These are phyloP conservation scores for Hirundo rustica DNA, from an alignment of 2,797 vertebrate genomes.

Conservation along the genomic window DNA sequence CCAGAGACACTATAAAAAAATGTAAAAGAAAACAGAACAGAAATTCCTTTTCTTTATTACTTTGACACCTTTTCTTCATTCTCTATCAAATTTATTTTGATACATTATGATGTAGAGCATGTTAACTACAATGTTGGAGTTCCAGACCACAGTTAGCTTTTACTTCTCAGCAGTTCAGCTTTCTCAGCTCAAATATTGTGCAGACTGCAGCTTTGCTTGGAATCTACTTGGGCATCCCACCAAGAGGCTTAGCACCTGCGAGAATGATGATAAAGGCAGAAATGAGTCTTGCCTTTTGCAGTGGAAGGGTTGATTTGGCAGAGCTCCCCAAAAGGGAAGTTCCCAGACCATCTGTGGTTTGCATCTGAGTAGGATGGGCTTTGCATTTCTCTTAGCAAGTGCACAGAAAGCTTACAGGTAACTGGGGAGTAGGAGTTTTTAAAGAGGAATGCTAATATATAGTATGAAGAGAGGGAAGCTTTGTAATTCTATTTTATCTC, in stretches of 20 bases:
- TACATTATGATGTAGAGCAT: not conserved
- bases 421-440: not conserved
- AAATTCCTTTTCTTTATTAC: not conserved
- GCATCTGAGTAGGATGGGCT: not conserved
- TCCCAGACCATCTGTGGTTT: not conserved
- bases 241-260: not conserved
- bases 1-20: not conserved
- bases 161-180: not conserved
- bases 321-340: not conserved
- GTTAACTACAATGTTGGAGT: not conserved
- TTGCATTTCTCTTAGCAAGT: not conserved
- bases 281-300: not conserved
- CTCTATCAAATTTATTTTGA: not conserved
- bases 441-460: not conserved
- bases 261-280: not conserved
- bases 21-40: not conserved
- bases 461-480: not conserved
- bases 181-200: not conserved
- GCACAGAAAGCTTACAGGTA: not conserved
- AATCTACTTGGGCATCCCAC: not conserved
- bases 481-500: not conserved
- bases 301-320: not conserved
- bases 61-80: not conserved
- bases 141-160: not conserved
- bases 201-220: not conserved